Evolutionary conservation across 2,797 vertebrate species (phyloP), one percentile per base, ranked within the genome.

Genomic region (Gastrophryne carolinensis): DNA sequence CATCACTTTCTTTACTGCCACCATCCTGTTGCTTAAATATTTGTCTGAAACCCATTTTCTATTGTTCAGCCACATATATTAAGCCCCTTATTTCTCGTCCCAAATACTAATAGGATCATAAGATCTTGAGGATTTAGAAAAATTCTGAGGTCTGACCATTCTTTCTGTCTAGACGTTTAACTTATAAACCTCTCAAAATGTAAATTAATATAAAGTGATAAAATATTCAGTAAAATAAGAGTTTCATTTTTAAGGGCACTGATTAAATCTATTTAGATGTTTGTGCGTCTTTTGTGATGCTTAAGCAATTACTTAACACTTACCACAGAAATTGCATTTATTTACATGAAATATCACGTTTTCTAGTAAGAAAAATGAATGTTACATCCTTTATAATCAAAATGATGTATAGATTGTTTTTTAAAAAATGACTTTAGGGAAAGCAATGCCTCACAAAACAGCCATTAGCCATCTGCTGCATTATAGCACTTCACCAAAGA

Each of bases 391-490:
- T 67, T 66, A 62, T 53, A 75, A 75, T 75, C 52, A 75, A 75
- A 75, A 75, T 75, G 72, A 75, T 75, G 37, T 66, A 75, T 75
- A 67, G 63, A 75, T 75, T 67, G 62, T 67, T 67, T 74, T 64
- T 56, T 13, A 61, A 54, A 66, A 67, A 75, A 75, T 67, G 63
- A 75, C 62, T 75, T 75, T 67, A 75, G 72, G 41, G 72, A 67
- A 53, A 58, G 39, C 32, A 66, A 75, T 50, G 37, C 17, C 39
- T 58, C 54, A 58, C 67, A 60, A 58, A 58, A 60, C 39, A 75
- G 35, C 49, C n/a, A 75, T 75, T 66, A 75, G 53, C 72, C 72
- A 75, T 75, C 72, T 75, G 72, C 62, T 23, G 13, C 39, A 23
- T 24, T 17, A 66, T 37, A 67, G 27, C 15, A 32, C 15, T 35